A percentile compares a stretch with the other conserved stretches of the same genome.
Conservation (phyloP, 2,797 vertebrate genomes). For the Mallotus villosus region DNA sequence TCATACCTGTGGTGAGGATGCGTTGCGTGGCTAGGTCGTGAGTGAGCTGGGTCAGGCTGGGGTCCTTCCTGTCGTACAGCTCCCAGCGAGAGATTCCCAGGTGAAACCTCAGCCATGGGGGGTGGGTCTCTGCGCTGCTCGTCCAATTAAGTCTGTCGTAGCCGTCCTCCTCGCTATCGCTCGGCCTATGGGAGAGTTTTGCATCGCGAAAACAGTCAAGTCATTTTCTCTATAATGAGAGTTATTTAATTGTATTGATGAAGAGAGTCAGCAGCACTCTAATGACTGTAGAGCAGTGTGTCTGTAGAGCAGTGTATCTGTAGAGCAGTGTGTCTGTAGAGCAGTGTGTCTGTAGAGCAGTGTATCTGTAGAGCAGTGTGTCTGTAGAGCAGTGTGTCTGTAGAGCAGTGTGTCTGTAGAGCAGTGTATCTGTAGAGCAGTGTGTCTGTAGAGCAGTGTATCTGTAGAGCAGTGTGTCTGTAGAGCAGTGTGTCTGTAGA, state of each 20-base stretch:
- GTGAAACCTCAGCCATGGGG: slow-evolving; percentile 81
- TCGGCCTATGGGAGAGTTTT: slow-evolving; percentile 56
- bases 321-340: no score
- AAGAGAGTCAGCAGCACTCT: neutral
- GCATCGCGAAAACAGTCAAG: neutral
- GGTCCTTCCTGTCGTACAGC: slow-evolving; percentile 78
- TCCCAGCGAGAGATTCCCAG: slow-evolving; percentile 80
- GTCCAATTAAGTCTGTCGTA: slow-evolving; percentile 69
- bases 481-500: no score
- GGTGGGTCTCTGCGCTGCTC: slow-evolving; percentile 64
- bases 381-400: no score
- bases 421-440: no score
- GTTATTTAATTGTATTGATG: no score
- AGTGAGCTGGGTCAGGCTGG: slow-evolving; percentile 61
- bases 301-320: no score
- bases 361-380: no score
- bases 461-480: no score
- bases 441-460: no score
- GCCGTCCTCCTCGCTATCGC: slow-evolving; percentile 61
- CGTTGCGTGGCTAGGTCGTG: slow-evolving; percentile 73
- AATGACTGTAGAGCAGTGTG: neutral
- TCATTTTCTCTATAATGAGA: no score
- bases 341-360: no score
- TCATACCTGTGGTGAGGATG: slow-evolving; percentile 71
- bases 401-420: no score